Base-by-base conservation (phyloP, 2,888 invertebrate species). In the Stenodema calcarata region DNA sequence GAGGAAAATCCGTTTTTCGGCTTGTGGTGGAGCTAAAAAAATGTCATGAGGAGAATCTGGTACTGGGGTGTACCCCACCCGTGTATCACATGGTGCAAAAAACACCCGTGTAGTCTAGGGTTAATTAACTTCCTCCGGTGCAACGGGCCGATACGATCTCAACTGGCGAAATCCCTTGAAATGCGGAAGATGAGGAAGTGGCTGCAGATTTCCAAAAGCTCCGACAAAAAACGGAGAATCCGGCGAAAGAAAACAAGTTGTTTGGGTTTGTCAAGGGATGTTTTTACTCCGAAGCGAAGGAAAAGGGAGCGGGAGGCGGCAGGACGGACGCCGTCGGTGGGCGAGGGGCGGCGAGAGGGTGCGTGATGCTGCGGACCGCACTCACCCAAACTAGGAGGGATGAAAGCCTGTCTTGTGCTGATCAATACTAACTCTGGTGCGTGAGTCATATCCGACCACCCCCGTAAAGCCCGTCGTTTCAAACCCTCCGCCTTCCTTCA, bases 381-480 rank as follows among this genome's bases (percentile, higher is more conserved):
- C 84, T 84, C 84, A 47, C 84, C 84, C 30, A 73, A 75, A 78
- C 83, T 28, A 84, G 80, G 86, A 87, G 86, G 80, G 86, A 86
- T 86, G 86, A 86, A 86, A 73, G 86, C 81, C 78, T 81, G 86
- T 86, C 86, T 81, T 81, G 78, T 50, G 44, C 86, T 87, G 88
- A 88, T 88, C 88, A 88, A 88, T 88, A 88, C 88, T 76, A 54
- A 80, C 82, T 75, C 82, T 75, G 83, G 23, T 81, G 87, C 87
- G 87, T 88, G 88, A 87, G 84, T 88, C 88, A 87, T 87, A 81
- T 30, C 87, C 87, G 70, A 87, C 87, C 87, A 50, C 86, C 62
- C 62, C 50, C 50, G 50, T 50, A n/a, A n/a, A 44, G 44, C 69
- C 70, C 62, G 62, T 62, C 23, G 62, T 62, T 62, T 62, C 23